These are phyloP conservation scores for Acromyrmex charruanus DNA, from an alignment of 1,140 invertebrate genomes.

Conservation along the genomic window DNA sequence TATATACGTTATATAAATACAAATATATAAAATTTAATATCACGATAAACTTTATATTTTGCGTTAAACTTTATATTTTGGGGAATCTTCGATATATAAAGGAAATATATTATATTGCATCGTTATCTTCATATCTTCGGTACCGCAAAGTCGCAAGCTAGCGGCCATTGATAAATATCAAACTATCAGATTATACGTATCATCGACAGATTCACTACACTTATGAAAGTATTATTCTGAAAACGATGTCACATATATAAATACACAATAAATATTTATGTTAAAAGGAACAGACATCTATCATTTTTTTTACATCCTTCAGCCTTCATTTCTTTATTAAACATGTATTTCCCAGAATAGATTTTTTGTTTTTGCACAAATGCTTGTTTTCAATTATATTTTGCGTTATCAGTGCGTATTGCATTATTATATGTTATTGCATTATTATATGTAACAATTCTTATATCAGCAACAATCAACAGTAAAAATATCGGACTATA, in stretches of 20 bases:
- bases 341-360: background rate
- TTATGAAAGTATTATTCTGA: slow-evolving; percentile 56
- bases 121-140: slow-evolving; percentile 23
- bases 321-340: background rate
- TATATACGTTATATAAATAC: background rate
- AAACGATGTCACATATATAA: slow-evolving; percentile 46
- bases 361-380: background rate
- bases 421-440: no score
- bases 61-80: slow-evolving; percentile 17
- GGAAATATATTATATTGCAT: slow-evolving; percentile 23
- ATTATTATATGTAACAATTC: no score
- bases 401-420: background rate
- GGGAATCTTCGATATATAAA: slow-evolving; percentile 21
- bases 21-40: slow-evolving; percentile 46
- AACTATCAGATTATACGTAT: background rate
- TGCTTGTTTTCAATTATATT: background rate
- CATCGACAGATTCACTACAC: slow-evolving; percentile 10
- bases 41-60: slow-evolving; percentile 48
- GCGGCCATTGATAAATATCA: slow-evolving; percentile 18
- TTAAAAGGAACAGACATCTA: slow-evolving; percentile 9
- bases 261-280: slow-evolving; percentile 53
- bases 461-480: background rate
- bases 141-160: slow-evolving; percentile 3
- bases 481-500: background rate
- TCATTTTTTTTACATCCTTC: background rate